phyloP scores from a whole-genome alignment of 2,113 vertebrate species.

The Columba janthina region DNA sequence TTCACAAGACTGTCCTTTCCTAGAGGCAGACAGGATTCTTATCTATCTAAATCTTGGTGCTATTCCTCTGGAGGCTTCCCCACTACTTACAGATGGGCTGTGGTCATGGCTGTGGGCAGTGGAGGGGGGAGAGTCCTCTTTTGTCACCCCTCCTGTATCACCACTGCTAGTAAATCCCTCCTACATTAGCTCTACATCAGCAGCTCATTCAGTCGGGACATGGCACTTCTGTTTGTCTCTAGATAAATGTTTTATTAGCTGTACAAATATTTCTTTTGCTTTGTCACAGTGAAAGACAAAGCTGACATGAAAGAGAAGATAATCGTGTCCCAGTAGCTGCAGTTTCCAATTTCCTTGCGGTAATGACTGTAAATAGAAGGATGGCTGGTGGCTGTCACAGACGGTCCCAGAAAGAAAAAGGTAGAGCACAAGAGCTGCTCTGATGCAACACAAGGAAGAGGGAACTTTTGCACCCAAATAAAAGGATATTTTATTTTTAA shows the following conservation, averaged over 20 bases:
- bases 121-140: neutral
- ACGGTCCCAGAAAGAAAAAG: neutral
- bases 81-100: neutral
- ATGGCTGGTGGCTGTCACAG: neutral
- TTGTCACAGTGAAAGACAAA: neutral
- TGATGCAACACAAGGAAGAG: neutral
- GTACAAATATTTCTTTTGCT: conserved; percentile 18
- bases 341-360: neutral
- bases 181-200: neutral
- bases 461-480: neutral
- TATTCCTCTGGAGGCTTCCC: neutral
- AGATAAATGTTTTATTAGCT: neutral
- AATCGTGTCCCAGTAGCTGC: neutral
- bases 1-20: neutral
- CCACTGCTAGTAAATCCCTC: neutral
- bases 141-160: neutral
- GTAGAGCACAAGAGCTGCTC: neutral
- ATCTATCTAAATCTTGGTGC: neutral
- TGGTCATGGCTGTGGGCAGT: neutral
- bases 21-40: neutral
- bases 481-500: neutral
- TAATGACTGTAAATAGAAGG: neutral
- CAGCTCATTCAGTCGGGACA: neutral
- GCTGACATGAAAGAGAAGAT: neutral
- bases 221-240: neutral